Evolutionary conservation across 2,797 vertebrate genomes (phyloP), one percentile per base, ranked within the genome.

Genomic region (Liparis tanakae): DNA sequence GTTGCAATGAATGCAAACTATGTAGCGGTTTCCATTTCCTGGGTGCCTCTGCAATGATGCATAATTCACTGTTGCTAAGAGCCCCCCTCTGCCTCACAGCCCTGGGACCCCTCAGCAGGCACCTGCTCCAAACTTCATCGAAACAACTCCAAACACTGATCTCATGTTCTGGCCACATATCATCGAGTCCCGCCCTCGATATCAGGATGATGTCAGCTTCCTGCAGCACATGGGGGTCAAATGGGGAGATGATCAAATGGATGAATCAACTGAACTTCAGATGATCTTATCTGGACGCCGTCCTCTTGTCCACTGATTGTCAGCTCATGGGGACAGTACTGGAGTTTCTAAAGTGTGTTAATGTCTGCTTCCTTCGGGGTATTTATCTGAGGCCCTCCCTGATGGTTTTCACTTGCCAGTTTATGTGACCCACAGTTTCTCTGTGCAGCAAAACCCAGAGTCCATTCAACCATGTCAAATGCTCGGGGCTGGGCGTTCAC

Each of bases 401-500:
- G 72, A 85, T 87, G 70, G 88, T 82, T 75, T 74, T 82, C 46
- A 53, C 36, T 78, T 37, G 50, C 56, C 34, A 46, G 33, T 30
- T 46, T 63, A 65, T 77, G 79, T 80, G 73, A 78, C 70, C 84
- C 58, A 39, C 70, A 51, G 58, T 58, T 54, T 73, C 25, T 68
- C 70, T 60, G 50, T 34, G 59, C 72, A 67, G 73, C 73, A 37
- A 36, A 72, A 74, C 67, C 69, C 74, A 6, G 44, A 57, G 76
- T 80, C 78, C 67, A 43, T 72, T 77, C 66, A 74, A 33, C 60
- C 69, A 62, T 85, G 82, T 66, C 78, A 84, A 64, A 60, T 1
- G 37, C 63, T 63, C 37, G 2, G 79, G 61, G 63, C 80, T 74
- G 68, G 89, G 83, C 92, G 83, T 93, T 95, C 95, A 93, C 87